These are phyloP conservation scores for Misgurnus anguillicaudatus DNA, from an alignment of 2,113 vertebrate species.

Conservation along the genomic window DNA sequence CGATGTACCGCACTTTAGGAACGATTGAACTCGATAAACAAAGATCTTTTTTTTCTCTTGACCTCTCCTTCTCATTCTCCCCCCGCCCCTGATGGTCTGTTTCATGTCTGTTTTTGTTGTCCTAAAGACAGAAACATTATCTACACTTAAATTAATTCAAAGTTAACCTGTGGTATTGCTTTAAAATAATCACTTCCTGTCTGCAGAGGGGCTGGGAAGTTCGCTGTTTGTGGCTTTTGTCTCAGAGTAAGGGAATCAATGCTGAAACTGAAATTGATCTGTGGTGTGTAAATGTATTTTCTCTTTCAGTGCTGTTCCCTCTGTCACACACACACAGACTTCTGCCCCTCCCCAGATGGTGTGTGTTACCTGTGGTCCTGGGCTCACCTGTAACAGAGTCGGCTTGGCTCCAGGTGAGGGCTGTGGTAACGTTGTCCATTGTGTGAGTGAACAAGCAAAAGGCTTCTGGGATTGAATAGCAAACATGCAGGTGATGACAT, in stretches of 20 bases:
- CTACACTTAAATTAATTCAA: slow-evolving; percentile 42
- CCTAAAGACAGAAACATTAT: slow-evolving; percentile 44
- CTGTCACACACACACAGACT: slow-evolving; percentile 35
- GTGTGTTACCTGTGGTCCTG: slow-evolving; percentile 61
- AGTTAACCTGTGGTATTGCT: slow-evolving; percentile 45
- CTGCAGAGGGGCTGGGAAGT: slow-evolving; percentile 41
- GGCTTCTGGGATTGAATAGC: slow-evolving; percentile 71
- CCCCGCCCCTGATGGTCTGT: slow-evolving; percentile 11
- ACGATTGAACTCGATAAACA: slow-evolving; percentile 3
- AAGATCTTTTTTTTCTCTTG: slow-evolving; percentile 2
- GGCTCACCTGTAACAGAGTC: slow-evolving; percentile 74
- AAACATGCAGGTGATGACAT: slow-evolving; percentile 78
- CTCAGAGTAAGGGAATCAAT: slow-evolving; percentile 38
- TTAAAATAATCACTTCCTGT: slow-evolving; percentile 45
- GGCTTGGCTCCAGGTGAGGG: slow-evolving; percentile 74
- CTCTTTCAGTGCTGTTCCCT: slow-evolving; percentile 18
- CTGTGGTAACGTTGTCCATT: slow-evolving; percentile 73
- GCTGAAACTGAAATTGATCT: slow-evolving; percentile 43
- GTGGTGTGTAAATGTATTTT: slow-evolving; percentile 43
- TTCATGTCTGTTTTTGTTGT: slow-evolving; percentile 34
- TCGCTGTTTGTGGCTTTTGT: slow-evolving; percentile 41
- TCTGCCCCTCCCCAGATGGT: slow-evolving; percentile 36
- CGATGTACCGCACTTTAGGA: neutral
- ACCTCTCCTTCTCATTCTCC: neutral
- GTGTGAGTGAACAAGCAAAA: slow-evolving; percentile 74